These are phyloP conservation scores for Aelia acuminata DNA, from an alignment of 2,888 invertebrate species.

Conservation along the genomic window DNA sequence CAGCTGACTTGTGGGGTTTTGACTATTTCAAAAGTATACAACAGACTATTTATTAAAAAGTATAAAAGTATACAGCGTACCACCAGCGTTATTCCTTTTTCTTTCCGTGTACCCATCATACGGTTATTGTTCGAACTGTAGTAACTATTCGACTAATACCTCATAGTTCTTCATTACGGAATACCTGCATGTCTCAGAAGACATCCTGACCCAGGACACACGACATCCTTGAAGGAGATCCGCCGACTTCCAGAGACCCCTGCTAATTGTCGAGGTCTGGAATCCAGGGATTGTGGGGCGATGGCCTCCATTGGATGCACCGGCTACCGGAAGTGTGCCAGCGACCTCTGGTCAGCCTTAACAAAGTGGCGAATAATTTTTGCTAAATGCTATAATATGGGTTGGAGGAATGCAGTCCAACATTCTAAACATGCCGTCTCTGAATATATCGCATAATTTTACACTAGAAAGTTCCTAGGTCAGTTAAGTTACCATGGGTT, in stretches of 20 bases:
- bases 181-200: not conserved
- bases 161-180: too few relatives aligned
- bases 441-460: not conserved
- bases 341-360: not conserved
- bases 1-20: too few relatives aligned
- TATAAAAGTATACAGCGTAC: too few relatives aligned
- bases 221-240: not conserved
- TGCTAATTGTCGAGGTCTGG: slow-evolving; percentile 38
- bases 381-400: not conserved
- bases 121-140: too few relatives aligned
- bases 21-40: too few relatives aligned
- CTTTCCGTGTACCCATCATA: too few relatives aligned
- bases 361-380: slow-evolving; percentile 16
- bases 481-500: too few relatives aligned
- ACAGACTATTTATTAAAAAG: too few relatives aligned
- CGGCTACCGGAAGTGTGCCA: slow-evolving; percentile 16
- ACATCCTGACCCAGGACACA: not conserved
- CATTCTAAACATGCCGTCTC: not conserved
- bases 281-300: slow-evolving; percentile 37
- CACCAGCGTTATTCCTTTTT: too few relatives aligned
- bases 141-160: too few relatives aligned
- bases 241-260: not conserved
- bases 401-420: not conserved
- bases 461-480: too few relatives aligned
- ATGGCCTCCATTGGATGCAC: not conserved